A percentile compares a stretch with the other conserved stretches of the same genome.
These are phyloP conservation scores for Zaprionus tsacasi DNA, from an alignment of 1,140 invertebrate species.

Conservation along the genomic window DNA sequence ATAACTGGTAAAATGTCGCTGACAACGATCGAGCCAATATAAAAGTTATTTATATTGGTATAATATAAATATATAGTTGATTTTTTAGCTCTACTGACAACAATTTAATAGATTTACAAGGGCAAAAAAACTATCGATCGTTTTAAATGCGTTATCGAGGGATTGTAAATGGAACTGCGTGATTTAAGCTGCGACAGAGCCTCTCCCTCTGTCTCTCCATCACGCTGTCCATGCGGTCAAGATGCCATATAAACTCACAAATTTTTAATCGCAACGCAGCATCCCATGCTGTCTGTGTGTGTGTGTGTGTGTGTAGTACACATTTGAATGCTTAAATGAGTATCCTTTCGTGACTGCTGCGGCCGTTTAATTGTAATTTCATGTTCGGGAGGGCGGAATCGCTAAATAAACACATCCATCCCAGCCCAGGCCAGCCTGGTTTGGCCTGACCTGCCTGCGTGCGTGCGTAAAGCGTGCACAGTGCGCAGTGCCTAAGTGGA, in stretches of 20 bases:
- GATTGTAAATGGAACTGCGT: too few relatives aligned
- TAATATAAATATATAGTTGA: too few relatives aligned
- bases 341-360: constrained; percentile 42
- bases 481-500: neutral
- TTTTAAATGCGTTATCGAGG: too few relatives aligned
- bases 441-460: neutral
- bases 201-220: too few relatives aligned
- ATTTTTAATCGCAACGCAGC: constrained; percentile 28
- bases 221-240: constrained; percentile 13
- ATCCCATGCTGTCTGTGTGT: neutral
- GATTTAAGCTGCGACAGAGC: neutral
- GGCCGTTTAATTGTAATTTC: constrained; percentile 71
- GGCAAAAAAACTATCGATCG: too few relatives aligned
- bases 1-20: too few relatives aligned
- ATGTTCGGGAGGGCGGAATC: constrained; percentile 55
- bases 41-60: too few relatives aligned
- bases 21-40: too few relatives aligned
- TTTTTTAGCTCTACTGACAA: too few relatives aligned
- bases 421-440: neutral
- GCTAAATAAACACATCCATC: constrained; percentile 56
- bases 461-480: constrained; percentile 34
- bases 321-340: constrained; percentile 66
- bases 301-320: constrained; percentile 30
- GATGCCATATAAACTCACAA: constrained; percentile 21
- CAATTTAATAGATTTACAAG: too few relatives aligned